phyloP scores from a whole-genome alignment of 1,140 invertebrate genomes.

The Apis dorsata region DNA sequence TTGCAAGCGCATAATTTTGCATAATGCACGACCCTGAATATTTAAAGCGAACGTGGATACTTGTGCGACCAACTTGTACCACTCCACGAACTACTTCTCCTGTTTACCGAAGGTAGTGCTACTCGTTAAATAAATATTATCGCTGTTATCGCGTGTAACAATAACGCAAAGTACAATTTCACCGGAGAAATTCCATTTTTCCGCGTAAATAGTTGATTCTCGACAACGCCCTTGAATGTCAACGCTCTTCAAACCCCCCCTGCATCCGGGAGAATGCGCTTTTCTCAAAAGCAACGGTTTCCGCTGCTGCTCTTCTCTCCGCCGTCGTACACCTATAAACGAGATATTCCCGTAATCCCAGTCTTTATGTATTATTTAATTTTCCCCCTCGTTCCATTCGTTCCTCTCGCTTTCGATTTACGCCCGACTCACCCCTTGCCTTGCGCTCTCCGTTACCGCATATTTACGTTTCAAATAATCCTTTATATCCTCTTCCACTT shows the following conservation, averaged over 20 bases:
- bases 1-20: no score
- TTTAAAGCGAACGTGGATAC: no score
- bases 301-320: background rate
- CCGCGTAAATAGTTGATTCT: background rate
- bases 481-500: background rate
- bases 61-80: no score
- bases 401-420: background rate
- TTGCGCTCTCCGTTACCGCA: background rate
- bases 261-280: conserved; percentile 1
- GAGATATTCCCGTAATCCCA: conserved; percentile 22
- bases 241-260: background rate
- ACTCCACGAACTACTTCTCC: no score
- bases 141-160: no score
- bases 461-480: conserved; percentile 33
- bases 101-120: no score
- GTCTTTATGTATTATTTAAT: conserved; percentile 41
- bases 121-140: no score
- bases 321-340: background rate
- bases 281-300: background rate
- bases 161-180: background rate
- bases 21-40: no score
- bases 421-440: background rate
- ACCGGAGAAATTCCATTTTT: background rate
- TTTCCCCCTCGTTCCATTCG: background rate
- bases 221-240: background rate